Evolutionary conservation across 2,888 invertebrate species (phyloP).

Genomic region (Steinernema carpocapsae): DNA sequence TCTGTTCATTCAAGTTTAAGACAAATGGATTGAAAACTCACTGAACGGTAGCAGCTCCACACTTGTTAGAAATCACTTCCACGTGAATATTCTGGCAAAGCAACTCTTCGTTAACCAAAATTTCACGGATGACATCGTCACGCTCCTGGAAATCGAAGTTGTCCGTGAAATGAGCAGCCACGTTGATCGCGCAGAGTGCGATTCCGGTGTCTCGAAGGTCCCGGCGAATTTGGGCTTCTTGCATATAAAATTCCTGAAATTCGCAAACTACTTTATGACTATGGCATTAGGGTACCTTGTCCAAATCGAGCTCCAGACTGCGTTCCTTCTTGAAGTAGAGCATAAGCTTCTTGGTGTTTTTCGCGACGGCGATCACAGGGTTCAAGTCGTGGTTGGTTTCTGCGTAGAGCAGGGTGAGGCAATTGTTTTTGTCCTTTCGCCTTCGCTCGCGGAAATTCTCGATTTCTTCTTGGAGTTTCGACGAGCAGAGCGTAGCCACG

Average conservation of each 20-base stretch:
- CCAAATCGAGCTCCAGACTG: slow-evolving; percentile 39
- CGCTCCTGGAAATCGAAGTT: slow-evolving; percentile 62
- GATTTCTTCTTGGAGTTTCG: slow-evolving; percentile 48
- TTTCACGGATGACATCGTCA: slow-evolving; percentile 61
- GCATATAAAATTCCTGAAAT: slow-evolving; percentile 49
- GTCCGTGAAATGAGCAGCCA: slow-evolving; percentile 59
- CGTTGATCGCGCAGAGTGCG: slow-evolving; percentile 54
- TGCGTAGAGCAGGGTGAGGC: slow-evolving; percentile 55
- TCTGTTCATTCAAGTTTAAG: too few species aligned
- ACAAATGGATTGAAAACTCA: slow-evolving; percentile 33
- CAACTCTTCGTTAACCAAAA: slow-evolving; percentile 63
- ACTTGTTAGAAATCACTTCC: slow-evolving; percentile 51
- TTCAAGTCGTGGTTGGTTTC: not conserved
- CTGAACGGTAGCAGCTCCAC: slow-evolving; percentile 48
- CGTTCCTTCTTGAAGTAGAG: slow-evolving; percentile 41
- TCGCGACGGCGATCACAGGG: slow-evolving; percentile 49
- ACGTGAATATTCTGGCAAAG: slow-evolving; percentile 58
- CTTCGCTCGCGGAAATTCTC: slow-evolving; percentile 46
- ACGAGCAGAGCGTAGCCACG: slow-evolving; percentile 51
- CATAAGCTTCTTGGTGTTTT: slow-evolving; percentile 47
- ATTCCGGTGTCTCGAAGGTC: slow-evolving; percentile 58
- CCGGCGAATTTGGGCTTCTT: slow-evolving; percentile 51
- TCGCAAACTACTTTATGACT: not conserved
- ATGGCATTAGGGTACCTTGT: not conserved
- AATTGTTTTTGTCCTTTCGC: slow-evolving; percentile 52